Conservation (phyloP, 1,140 invertebrate species). For the Bombus difficillimus region DNA sequence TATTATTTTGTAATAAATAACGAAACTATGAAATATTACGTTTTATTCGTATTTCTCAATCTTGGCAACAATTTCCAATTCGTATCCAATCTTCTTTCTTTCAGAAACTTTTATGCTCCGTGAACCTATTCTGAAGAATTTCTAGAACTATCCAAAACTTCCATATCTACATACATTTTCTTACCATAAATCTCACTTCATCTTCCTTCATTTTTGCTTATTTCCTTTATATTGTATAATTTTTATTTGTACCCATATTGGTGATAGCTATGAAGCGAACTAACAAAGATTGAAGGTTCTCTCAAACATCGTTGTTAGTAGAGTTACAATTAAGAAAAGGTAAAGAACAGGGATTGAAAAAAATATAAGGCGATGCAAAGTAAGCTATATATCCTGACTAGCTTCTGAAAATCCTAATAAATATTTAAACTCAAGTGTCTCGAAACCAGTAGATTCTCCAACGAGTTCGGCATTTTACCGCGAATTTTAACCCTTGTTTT, state of each 20-base stretch:
- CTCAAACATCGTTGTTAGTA: not conserved
- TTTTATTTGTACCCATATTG: too few species aligned
- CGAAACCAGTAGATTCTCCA: not conserved
- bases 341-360: too few species aligned
- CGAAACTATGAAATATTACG: too few species aligned
- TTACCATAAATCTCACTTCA: not conserved
- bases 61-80: not conserved
- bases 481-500: slow-evolving; percentile 26
- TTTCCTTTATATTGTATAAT: not conserved
- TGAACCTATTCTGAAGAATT: too few species aligned
- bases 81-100: not conserved
- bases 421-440: slow-evolving; percentile 66
- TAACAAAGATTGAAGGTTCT: not conserved
- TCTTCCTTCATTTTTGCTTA: not conserved
- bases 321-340: not conserved
- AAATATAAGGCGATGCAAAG: slow-evolving; percentile 10
- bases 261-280: not conserved
- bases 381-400: slow-evolving; percentile 41
- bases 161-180: too few species aligned
- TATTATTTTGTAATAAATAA: too few species aligned
- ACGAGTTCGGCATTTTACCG: not conserved
- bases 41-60: too few species aligned
- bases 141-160: too few species aligned
- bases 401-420: slow-evolving; percentile 60
- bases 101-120: too few species aligned